Conservation (phyloP, 1,140 invertebrate genomes). For the Hylaeus anthracinus region DNA sequence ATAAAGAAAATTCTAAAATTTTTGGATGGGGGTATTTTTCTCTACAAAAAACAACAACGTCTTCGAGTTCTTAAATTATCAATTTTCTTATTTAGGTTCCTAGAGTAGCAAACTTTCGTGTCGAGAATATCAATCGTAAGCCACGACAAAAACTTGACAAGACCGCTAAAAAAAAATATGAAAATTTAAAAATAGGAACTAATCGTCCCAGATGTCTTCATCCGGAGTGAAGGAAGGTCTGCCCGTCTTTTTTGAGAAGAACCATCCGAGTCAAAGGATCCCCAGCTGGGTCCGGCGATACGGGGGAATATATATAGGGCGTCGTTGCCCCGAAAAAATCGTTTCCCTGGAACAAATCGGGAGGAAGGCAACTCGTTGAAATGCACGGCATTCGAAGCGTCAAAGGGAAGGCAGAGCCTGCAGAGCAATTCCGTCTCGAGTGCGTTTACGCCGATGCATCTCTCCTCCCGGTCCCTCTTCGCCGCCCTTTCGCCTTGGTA, state of each 20-base stretch:
- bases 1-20: background rate
- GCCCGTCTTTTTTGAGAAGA: background rate
- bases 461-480: conserved; percentile 10
- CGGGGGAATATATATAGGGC: conserved; percentile 28
- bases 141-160: background rate
- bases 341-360: conserved; percentile 65
- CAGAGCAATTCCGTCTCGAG: conserved; percentile 67
- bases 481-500: conserved; percentile 36
- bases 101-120: too few relatives aligned
- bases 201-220: background rate
- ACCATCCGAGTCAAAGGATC: conserved; percentile 22
- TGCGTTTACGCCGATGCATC: conserved; percentile 62
- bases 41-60: too few relatives aligned
- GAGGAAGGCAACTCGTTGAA: conserved; percentile 66
- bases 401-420: conserved; percentile 65
- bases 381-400: conserved; percentile 67
- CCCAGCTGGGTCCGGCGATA: conserved; percentile 19
- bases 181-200: background rate
- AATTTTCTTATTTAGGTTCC: too few relatives aligned
- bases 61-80: too few relatives aligned
- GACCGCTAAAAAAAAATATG: too few relatives aligned
- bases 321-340: conserved; percentile 60
- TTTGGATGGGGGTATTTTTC: too few relatives aligned
- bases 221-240: background rate
- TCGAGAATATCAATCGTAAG: too few relatives aligned